Percentiles rank a stretch among this genome's conserved stretches.
Conservation (phyloP, 2,888 invertebrate genomes). For the Cynaeus angustus region DNA sequence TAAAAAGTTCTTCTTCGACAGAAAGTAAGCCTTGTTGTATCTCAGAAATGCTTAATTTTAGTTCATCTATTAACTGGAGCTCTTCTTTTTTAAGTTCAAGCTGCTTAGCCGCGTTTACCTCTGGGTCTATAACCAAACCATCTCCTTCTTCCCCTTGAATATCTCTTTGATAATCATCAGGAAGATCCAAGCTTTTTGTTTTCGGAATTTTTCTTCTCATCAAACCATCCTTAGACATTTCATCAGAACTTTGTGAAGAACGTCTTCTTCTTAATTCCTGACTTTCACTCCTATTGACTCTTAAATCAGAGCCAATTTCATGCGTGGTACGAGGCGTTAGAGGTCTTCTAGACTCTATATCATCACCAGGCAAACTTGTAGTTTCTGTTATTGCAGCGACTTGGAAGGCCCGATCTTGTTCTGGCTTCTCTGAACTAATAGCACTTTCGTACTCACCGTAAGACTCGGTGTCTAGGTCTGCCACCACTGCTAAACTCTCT, state of each 20-base stretch:
- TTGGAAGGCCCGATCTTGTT: constrained; percentile 67
- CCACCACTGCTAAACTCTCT: constrained; percentile 70
- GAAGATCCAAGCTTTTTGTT: constrained; percentile 69
- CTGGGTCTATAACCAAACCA: constrained; percentile 74
- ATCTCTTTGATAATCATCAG: constrained; percentile 71
- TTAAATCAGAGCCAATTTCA: constrained; percentile 70
- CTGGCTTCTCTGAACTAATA: constrained; percentile 71
- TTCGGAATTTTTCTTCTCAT: constrained; percentile 61
- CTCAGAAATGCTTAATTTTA: constrained; percentile 70
- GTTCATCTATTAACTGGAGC: constrained; percentile 61
- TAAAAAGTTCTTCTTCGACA: constrained; percentile 79
- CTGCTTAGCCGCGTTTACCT: constrained; percentile 70
- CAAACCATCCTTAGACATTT: constrained; percentile 71
- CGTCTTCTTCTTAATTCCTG: constrained; percentile 69
- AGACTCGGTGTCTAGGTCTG: constrained; percentile 78
- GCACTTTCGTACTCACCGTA: constrained; percentile 81
- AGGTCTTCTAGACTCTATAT: constrained; percentile 61
- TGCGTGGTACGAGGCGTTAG: constrained; percentile 69
- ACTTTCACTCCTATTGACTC: constrained; percentile 70
- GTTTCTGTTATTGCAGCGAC: constrained; percentile 70
- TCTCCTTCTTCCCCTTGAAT: constrained; percentile 76
- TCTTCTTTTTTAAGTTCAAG: constrained; percentile 67
- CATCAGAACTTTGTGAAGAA: constrained; percentile 71
- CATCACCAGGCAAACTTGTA: constrained; percentile 68
- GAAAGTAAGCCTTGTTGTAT: constrained; percentile 76